These are phyloP conservation scores for Drosophila macrothrix DNA, from an alignment of 2,888 invertebrate species.

Conservation along the genomic window DNA sequence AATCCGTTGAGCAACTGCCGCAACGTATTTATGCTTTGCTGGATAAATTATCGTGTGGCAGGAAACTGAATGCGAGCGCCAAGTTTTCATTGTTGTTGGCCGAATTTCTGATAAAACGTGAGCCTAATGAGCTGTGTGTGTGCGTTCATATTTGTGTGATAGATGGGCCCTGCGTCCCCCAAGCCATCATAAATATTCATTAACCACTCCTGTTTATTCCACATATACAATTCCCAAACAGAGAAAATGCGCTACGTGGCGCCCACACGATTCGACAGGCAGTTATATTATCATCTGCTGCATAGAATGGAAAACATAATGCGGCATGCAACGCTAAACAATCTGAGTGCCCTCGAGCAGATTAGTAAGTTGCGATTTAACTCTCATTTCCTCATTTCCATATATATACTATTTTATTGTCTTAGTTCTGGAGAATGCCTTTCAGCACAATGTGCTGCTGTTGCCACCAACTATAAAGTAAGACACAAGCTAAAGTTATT, in stretches of 20 bases:
- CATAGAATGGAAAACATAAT: slow-evolving; percentile 60
- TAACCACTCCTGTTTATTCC: slow-evolving; percentile 27
- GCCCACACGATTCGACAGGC: slow-evolving; percentile 75
- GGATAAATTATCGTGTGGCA: slow-evolving; percentile 59
- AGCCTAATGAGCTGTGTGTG: slow-evolving; percentile 66
- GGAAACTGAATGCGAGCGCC: slow-evolving; percentile 67
- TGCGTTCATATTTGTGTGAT: slow-evolving; percentile 31
- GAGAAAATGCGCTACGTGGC: slow-evolving; percentile 78
- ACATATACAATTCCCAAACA: slow-evolving; percentile 26
- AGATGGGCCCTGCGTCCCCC: slow-evolving; percentile 26
- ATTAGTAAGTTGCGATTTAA: slow-evolving; percentile 46
- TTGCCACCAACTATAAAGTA: slow-evolving; percentile 60
- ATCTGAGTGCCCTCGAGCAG: slow-evolving; percentile 24
- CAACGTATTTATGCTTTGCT: slow-evolving; percentile 65
- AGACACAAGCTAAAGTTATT: neutral
- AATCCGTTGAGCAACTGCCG: slow-evolving; percentile 49
- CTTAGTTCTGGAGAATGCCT: slow-evolving; percentile 72
- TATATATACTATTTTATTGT: neutral
- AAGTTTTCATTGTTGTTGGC: slow-evolving; percentile 72
- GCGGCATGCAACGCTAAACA: neutral
- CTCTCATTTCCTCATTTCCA: neutral
- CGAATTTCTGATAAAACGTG: slow-evolving; percentile 82
- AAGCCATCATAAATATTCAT: slow-evolving; percentile 44
- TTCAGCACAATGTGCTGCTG: slow-evolving; percentile 72
- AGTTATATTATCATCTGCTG: slow-evolving; percentile 72